Evolutionary conservation across 1,140 invertebrate genomes (phyloP).

Genomic region (Acyrthosiphon pisum): DNA sequence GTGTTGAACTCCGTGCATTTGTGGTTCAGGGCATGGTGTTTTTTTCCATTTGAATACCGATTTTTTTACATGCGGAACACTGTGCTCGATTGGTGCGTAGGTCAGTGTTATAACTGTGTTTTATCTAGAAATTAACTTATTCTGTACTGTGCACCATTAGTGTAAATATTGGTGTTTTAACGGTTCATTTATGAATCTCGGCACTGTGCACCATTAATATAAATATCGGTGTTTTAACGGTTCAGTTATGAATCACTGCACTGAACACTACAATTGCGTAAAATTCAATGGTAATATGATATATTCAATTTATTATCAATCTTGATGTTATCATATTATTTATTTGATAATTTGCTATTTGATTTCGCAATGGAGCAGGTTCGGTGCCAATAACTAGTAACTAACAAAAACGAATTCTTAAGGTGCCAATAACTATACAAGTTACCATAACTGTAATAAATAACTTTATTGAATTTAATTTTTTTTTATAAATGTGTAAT

Average conservation of each 20-base stretch:
- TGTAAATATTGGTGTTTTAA: neutral
- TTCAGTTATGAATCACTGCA: neutral
- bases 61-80: neutral
- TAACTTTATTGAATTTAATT: neutral
- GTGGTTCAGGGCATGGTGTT: neutral
- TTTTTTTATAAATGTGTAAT: neutral
- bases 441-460: neutral
- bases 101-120: neutral
- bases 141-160: neutral
- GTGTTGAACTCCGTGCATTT: neutral
- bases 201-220: neutral
- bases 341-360: no score
- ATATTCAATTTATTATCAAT: no score
- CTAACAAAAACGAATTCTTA: no score
- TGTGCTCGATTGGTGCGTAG: neutral
- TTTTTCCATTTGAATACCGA: neutral
- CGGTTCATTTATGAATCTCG: neutral
- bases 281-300: no score
- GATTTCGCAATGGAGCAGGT: no score
- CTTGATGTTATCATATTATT: no score
- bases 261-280: neutral
- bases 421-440: no score
- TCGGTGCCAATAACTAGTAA: no score
- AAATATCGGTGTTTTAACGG: neutral
- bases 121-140: neutral